A percentile compares a stretch with the other conserved stretches of the same genome.
phyloP scores from a whole-genome alignment of 2,113 vertebrate species.

The Oplegnathus fasciatus region DNA sequence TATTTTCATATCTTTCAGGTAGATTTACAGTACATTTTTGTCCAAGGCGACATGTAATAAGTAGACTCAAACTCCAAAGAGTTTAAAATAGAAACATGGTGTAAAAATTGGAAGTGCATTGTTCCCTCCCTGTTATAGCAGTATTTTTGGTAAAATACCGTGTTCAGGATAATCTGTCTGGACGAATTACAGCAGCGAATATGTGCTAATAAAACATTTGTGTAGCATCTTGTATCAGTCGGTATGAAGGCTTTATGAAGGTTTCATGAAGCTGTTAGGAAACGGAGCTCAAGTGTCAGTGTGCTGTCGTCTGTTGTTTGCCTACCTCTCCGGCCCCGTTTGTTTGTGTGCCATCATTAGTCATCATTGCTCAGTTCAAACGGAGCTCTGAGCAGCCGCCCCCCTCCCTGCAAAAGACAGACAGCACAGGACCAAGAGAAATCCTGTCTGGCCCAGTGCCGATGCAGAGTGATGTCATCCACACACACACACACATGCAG shows the following conservation, averaged over 20 bases:
- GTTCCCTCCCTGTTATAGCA: neutral
- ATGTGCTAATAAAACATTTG: neutral
- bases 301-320: constrained; percentile 44
- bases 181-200: neutral
- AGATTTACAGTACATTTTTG: neutral
- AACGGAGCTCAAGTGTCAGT: constrained; percentile 42
- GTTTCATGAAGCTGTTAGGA: constrained; percentile 31
- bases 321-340: constrained; percentile 47
- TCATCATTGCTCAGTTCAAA: constrained; percentile 69
- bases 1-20: neutral
- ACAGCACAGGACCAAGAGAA: constrained; percentile 63
- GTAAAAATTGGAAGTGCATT: neutral
- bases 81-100: neutral
- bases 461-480: constrained; percentile 71
- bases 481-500: constrained; percentile 31
- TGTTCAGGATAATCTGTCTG: constrained; percentile 4
- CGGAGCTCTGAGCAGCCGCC: constrained; percentile 40
- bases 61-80: neutral
- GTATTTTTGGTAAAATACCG: neutral
- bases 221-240: constrained; percentile 13
- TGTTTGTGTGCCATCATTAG: constrained; percentile 67
- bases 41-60: neutral
- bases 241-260: constrained; percentile 4
- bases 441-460: constrained; percentile 70
- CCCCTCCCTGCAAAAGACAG: constrained; percentile 30